Evolutionary conservation across 2,888 invertebrate species (phyloP), one percentile per base, ranked within the genome.

Genomic region (Sinohyriopsis cumingii): DNA sequence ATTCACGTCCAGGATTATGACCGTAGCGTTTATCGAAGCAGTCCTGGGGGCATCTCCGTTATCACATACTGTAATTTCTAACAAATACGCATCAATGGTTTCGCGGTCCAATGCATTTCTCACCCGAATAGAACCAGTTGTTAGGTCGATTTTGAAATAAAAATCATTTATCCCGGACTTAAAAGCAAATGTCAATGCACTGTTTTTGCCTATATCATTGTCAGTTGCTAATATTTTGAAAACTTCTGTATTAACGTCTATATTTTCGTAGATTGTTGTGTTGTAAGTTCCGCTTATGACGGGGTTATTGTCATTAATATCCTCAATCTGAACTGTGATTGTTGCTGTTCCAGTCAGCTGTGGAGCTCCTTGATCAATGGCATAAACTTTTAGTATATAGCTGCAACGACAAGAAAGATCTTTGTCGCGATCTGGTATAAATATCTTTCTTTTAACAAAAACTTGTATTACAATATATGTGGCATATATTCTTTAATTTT

Each of bases 71-170:
- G 59, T 68, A 22, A 68, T 25, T n/a, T 54, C 53, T 28, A 68
- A 72, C 6, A 63, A 56, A 15, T 59, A 63, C 18, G 63, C 65
- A 1, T 68, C 67, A 1, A 45, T 67, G 7, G 77, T 72, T 22
- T 85, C 84, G 60, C 75, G 84, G 64, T 85, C 82, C 55, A 85
- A 65, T 12, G 74, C 28, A 9, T 63, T 59, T 25, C 59, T 61
- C 18, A 80, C 71, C 19, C 65, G 74, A 28, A 82, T 68, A 24
- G 63, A 65, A 3, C 81, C 81, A 1, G 69, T 73, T 9, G 45
- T 68, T 3, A 75, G 24, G 55, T 76, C 71, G 9, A 84, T 73
- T 15, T 63, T 61, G 62, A 84, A 83, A 45, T 45, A 45, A 15
- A 45, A 45, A 45, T 45, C 45, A 45, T 12, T 12, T 45, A 12